A percentile compares a stretch with the other conserved stretches of the same genome.
These are phyloP conservation scores for Miniopterus natalensis DNA, from an alignment of 2,113 vertebrate species.

Conservation along the genomic window DNA sequence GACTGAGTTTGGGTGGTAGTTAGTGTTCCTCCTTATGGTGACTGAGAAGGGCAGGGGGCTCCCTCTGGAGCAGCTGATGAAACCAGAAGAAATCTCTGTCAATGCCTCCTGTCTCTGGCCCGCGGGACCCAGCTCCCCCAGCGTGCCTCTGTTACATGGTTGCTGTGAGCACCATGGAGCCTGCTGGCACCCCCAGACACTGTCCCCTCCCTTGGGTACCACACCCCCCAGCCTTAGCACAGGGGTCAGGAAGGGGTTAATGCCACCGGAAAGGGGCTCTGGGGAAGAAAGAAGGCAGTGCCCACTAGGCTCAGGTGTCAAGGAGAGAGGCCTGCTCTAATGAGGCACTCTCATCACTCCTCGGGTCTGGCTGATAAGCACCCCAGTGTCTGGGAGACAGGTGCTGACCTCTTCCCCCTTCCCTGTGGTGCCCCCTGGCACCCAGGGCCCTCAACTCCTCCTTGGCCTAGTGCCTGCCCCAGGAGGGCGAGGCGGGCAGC, in stretches of 20 bases:
- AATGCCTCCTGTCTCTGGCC: slow-evolving; percentile 73
- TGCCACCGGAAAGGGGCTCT: slow-evolving; percentile 67
- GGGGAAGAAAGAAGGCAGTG: slow-evolving; percentile 67
- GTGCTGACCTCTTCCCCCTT: slow-evolving; percentile 65
- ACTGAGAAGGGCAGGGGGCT: slow-evolving; percentile 79
- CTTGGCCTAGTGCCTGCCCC: slow-evolving; percentile 81
- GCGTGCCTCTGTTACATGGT: slow-evolving; percentile 77
- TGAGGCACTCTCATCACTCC: background rate
- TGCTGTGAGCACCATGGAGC: slow-evolving; percentile 76
- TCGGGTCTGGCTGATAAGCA: background rate
- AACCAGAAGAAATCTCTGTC: slow-evolving; percentile 82
- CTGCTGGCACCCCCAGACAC: slow-evolving; percentile 76
- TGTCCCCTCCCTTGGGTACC: slow-evolving; percentile 78
- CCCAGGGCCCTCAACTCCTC: slow-evolving; percentile 83
- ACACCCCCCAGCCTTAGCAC: slow-evolving; percentile 48
- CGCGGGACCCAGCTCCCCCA: slow-evolving; percentile 80
- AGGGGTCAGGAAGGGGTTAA: slow-evolving; percentile 78
- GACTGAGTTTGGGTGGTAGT: slow-evolving; percentile 44
- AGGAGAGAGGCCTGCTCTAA: slow-evolving; percentile 44
- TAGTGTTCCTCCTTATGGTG: slow-evolving; percentile 41
- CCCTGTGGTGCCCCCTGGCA: slow-evolving; percentile 82
- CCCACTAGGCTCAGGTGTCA: slow-evolving; percentile 74
- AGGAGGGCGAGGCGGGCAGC: slow-evolving; percentile 83
- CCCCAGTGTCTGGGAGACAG: slow-evolving; percentile 62
- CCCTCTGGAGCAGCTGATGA: slow-evolving; percentile 85